A percentile compares a stretch with the other conserved stretches of the same genome.
phyloP scores from a whole-genome alignment of 2,797 vertebrate genomes.

The Nyctibius grandis region DNA sequence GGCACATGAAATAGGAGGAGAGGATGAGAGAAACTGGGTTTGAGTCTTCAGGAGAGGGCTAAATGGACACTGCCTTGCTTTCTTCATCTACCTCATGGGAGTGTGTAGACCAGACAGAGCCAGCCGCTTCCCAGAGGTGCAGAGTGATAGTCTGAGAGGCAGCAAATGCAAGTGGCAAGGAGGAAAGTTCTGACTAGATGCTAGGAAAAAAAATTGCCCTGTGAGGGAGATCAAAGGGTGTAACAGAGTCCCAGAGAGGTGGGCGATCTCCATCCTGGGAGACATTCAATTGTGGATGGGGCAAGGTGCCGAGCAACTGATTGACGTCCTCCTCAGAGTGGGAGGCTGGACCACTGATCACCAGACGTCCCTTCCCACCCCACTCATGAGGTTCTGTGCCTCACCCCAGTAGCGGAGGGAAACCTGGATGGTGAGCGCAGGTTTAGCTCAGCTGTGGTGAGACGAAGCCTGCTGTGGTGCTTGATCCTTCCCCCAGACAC shows the following conservation, averaged over 20 bases:
- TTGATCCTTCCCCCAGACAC: background rate
- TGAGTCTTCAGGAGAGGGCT: background rate
- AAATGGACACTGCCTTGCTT: background rate
- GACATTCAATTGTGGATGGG: background rate
- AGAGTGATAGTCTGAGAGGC: background rate
- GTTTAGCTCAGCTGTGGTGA: background rate
- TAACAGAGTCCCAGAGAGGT: background rate
- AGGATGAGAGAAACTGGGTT: background rate
- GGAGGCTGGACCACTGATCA: background rate
- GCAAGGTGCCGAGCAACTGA: background rate
- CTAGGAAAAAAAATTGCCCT: background rate
- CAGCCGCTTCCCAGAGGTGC: background rate
- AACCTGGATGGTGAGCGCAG: background rate
- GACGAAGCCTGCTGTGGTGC: background rate
- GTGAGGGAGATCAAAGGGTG: background rate
- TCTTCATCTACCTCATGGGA: background rate
- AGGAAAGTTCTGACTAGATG: background rate
- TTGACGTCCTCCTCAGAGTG: accelerated
- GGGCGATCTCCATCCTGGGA: background rate
- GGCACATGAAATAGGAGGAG: background rate
- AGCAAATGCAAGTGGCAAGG: background rate
- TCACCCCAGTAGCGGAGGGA: accelerated
- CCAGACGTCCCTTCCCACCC: background rate
- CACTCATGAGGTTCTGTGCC: background rate
- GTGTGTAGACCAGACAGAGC: background rate